A percentile compares a stretch with the other conserved stretches of the same genome.
phyloP scores from a whole-genome alignment of 1,140 invertebrate species.

The Nautilus pompilius region DNA sequence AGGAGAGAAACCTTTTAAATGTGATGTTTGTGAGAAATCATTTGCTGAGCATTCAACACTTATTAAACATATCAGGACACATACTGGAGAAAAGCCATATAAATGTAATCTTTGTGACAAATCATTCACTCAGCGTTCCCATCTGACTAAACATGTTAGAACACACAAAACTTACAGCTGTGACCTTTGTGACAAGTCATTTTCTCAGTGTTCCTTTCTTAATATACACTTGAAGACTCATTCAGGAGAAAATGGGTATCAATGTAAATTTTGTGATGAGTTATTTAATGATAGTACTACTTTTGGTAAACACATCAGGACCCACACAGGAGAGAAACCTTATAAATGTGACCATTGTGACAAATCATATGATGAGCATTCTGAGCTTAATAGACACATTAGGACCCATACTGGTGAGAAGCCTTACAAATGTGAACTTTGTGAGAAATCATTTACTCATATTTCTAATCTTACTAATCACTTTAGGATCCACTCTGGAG shows the following conservation, averaged over 20 bases:
- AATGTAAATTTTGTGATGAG: neutral
- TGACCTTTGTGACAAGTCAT: neutral
- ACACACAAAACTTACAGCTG: neutral
- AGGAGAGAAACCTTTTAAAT: neutral
- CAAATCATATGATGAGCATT: conserved; percentile 83
- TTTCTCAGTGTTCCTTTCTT: neutral
- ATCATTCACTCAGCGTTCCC: neutral
- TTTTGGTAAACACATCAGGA: conserved; percentile 1
- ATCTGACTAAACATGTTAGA: neutral
- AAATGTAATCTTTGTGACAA: neutral
- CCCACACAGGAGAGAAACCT: conserved; percentile 12
- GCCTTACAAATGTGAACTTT: conserved; percentile 5
- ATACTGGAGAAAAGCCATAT: neutral
- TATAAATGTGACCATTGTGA: conserved; percentile 77
- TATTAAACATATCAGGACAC: neutral
- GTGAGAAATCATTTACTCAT: conserved; percentile 5
- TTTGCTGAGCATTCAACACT: neutral
- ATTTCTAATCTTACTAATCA: conserved; percentile 7
- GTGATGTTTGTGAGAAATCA: neutral
- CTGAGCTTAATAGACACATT: conserved; percentile 74
- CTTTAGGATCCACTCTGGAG: conserved; percentile 12
- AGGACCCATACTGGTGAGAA: conserved; percentile 4
- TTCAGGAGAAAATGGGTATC: neutral
- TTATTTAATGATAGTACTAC: neutral
- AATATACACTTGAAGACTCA: neutral